Conservation (phyloP, 2,113 vertebrate species). For the Myanophis thanlyinensis region DNA sequence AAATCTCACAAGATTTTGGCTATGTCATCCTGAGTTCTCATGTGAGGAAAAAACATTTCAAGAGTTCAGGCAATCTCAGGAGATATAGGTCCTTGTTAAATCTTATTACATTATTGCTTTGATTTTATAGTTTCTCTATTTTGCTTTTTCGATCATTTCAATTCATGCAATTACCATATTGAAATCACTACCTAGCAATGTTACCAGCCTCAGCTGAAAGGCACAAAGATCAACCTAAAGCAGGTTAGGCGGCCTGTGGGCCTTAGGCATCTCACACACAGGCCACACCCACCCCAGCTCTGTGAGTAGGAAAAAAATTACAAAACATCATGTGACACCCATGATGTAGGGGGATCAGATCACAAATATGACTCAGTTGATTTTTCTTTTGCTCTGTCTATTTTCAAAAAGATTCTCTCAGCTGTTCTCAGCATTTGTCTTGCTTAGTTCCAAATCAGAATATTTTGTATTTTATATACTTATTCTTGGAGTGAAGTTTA, state of each 20-base stretch:
- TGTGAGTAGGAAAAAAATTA: no score
- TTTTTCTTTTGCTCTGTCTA: not conserved
- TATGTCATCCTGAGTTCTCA: not conserved
- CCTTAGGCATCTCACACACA: no score
- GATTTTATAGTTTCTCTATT: not conserved
- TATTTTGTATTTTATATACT: not conserved
- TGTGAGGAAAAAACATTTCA: not conserved
- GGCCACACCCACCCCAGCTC: no score
- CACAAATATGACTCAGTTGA: not conserved
- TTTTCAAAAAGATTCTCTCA: not conserved
- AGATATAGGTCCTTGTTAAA: not conserved
- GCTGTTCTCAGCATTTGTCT: not conserved
- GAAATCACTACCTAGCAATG: not conserved
- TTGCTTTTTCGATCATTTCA: not conserved
- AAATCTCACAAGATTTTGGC: not conserved
- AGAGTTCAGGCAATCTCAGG: not conserved
- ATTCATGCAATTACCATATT: not conserved
- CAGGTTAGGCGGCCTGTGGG: no score
- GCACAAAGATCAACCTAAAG: not conserved
- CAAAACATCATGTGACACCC: no score
- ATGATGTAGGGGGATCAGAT: not conserved
- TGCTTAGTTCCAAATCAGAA: not conserved
- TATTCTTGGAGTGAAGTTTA: not conserved
- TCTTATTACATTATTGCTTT: not conserved
- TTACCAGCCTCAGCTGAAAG: not conserved